Evolutionary conservation across 2,888 invertebrate genomes (phyloP).

Genomic region (Acronicta aceris): DNA sequence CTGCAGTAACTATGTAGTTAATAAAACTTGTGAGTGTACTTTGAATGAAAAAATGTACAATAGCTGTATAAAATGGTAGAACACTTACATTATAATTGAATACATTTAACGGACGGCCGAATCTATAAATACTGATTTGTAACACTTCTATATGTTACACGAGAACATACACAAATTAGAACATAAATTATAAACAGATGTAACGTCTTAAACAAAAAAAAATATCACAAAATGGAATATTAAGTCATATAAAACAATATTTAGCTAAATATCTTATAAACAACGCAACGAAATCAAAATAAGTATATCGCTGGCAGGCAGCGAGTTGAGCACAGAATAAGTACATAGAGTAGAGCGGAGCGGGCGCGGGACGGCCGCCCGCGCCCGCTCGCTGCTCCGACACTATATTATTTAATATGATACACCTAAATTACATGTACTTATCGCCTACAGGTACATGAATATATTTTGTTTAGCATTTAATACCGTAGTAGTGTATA

Average conservation of each 20-base stretch:
- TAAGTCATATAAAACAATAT: conserved; percentile 36
- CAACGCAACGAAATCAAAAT: conserved; percentile 37
- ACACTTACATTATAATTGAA: conserved; percentile 44
- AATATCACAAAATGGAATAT: conserved; percentile 49
- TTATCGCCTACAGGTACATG: conserved; percentile 46
- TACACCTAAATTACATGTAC: conserved; percentile 52
- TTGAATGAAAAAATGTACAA: conserved; percentile 49
- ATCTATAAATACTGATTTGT: conserved; percentile 53
- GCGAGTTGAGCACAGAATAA: conserved; percentile 48
- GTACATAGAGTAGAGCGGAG: conserved; percentile 17
- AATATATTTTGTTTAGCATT: conserved; percentile 32
- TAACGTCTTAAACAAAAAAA: conserved; percentile 25
- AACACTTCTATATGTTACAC: conserved; percentile 34
- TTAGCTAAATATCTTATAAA: conserved; percentile 33
- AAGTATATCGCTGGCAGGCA: conserved; percentile 26
- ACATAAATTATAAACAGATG: conserved; percentile 25
- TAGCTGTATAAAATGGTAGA: conserved; percentile 31
- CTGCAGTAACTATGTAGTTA: conserved; percentile 18
- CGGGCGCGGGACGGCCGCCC: too few species aligned
- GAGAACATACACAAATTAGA: conserved; percentile 25
- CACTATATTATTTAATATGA: conserved; percentile 20
- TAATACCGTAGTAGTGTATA: conserved; percentile 50
- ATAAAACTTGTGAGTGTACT: conserved; percentile 42
- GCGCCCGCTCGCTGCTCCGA: neutral
- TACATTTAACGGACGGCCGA: conserved; percentile 55